Conservation (phyloP, 1,140 invertebrate genomes). For the Stenopsyche tienmushanensis region DNA sequence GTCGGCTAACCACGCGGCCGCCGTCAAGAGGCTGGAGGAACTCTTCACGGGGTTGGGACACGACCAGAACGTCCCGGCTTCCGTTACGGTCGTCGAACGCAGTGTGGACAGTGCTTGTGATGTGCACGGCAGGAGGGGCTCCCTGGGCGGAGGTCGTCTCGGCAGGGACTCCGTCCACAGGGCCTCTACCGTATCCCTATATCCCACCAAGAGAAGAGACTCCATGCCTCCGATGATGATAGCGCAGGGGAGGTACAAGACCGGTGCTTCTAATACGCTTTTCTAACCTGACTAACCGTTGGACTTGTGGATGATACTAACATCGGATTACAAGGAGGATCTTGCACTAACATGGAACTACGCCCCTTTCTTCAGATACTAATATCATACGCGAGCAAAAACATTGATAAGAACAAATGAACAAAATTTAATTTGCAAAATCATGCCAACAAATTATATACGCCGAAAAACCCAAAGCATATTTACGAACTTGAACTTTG, state of each 20-base stretch:
- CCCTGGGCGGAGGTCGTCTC: conserved; percentile 53
- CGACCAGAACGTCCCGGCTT: conserved; percentile 3
- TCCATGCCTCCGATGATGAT: conserved; percentile 55
- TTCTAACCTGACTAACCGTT: too few relatives aligned
- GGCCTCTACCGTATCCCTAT: conserved; percentile 58
- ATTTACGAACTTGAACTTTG: too few relatives aligned
- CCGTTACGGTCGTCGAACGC: conserved; percentile 36
- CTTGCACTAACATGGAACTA: too few relatives aligned
- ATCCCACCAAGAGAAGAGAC: conserved; percentile 58
- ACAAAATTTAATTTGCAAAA: too few relatives aligned
- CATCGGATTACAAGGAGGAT: too few relatives aligned
- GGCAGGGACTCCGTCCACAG: conserved; percentile 48
- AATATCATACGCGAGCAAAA: too few relatives aligned
- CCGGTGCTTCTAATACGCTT: too few relatives aligned
- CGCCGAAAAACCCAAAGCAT: too few relatives aligned
- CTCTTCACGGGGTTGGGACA: conserved; percentile 54
- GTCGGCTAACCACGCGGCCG: conserved; percentile 61
- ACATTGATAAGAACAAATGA: too few relatives aligned
- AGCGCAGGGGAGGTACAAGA: conserved; percentile 18
- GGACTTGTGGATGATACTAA: too few relatives aligned
- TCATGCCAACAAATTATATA: too few relatives aligned
- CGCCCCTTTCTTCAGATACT: too few relatives aligned
- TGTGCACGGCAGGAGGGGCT: conserved; percentile 53
- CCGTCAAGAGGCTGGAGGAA: conserved; percentile 69
- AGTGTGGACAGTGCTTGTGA: conserved; percentile 31